Evolutionary conservation across 1,140 invertebrate species (phyloP), one percentile per base, ranked within the genome.

Genomic region (Amyelois transitella): DNA sequence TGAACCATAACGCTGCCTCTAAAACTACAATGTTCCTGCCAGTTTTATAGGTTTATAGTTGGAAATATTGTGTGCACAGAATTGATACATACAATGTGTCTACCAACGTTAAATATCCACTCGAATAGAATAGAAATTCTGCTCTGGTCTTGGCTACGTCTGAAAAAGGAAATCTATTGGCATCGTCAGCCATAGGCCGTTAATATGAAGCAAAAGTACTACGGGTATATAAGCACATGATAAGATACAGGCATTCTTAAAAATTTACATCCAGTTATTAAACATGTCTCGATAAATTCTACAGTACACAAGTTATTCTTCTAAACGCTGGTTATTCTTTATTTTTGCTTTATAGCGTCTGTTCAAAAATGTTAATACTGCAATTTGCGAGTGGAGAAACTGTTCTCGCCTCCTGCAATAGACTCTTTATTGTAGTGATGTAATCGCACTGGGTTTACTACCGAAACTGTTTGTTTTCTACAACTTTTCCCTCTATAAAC

Each of bases 351-450:
- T 72, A 70, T 76, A 75, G 76, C 76, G 65, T 67, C 57, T 66
- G 62, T 67, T 76, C 69, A 75, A 77, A 77, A 77, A 72, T 75
- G 81, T 84, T 81, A 80, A 84, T 70, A 69, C 68, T 55, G 72
- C 69, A 80, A 74, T 80, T 78, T 76, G 69, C 66, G 59, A 62
- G 56, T 62, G 52, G 64, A 55, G 61, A 60, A 61, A 38, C 55
- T 24, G 44, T 43, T 20, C 52, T 49, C 51, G 52, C 52, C 43
- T 43, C 43, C 51, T 43, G 55, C 55, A 51, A 51, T 38, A 51
- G 47, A 45, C 49, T 51, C 49, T 58, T 45, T 58, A 47, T 55
- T 53, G 52, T 62, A 43, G 56, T 74, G 66, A 66, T 69, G 72
- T 75, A 69, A 45, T 45, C 18, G 19, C n/a, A 71, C 67, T 69